Conservation (phyloP, 2,888 invertebrate species). For the Tipula helvola region DNA sequence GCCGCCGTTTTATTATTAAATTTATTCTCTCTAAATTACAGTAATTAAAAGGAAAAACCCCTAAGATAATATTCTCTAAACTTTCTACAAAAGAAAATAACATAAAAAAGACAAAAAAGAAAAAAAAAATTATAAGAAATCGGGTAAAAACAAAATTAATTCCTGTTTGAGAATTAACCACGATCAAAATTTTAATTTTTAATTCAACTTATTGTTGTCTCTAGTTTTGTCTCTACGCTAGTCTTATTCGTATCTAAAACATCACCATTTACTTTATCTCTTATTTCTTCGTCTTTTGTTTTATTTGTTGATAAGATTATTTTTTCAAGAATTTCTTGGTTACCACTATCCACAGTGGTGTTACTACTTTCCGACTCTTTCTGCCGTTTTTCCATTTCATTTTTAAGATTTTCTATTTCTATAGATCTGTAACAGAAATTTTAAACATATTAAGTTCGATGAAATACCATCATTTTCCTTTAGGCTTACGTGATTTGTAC, state of each 20-base stretch:
- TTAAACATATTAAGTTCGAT: background rate
- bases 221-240: background rate
- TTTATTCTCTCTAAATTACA: background rate
- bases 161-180: background rate
- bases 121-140: background rate
- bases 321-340: slow-evolving; percentile 5
- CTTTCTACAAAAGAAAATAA: background rate
- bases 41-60: background rate
- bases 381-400: slow-evolving; percentile 82
- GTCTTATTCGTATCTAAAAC: background rate
- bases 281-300: background rate
- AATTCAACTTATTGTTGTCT: background rate
- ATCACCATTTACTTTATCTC: background rate
- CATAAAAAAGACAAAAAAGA: background rate
- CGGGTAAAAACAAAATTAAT: background rate
- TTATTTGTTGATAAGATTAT: slow-evolving; percentile 5
- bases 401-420: slow-evolving; percentile 89
- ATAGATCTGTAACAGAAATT: slow-evolving; percentile 58
- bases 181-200: background rate
- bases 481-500: slow-evolving; percentile 78
- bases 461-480: background rate
- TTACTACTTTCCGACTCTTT: slow-evolving; percentile 28
- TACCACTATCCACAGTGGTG: background rate
- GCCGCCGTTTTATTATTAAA: background rate
- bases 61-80: background rate